Conservation (phyloP, 2,888 invertebrate species). For the Microctonus hyperodae region DNA sequence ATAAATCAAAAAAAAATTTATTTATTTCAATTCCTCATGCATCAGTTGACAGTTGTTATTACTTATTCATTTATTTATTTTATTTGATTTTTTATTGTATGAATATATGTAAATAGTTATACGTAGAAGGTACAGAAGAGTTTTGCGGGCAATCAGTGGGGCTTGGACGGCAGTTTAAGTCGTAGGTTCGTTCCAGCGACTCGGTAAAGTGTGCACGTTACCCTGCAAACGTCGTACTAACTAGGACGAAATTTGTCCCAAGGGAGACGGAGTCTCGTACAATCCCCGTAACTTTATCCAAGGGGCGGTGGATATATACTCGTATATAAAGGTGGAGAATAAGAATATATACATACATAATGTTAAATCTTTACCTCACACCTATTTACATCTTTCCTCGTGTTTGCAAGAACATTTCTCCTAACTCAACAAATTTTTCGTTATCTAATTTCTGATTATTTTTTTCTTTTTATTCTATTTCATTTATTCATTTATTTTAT, state of each 20-base stretch:
- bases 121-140: not conserved
- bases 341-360: not conserved
- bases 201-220: slow-evolving; percentile 41
- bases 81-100: not conserved
- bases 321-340: too few species aligned
- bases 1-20: not conserved
- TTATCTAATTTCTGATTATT: slow-evolving; percentile 32
- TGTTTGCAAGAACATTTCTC: slow-evolving; percentile 37
- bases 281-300: slow-evolving; percentile 45
- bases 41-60: not conserved
- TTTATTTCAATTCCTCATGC: not conserved
- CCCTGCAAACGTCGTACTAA: slow-evolving; percentile 51
- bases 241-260: slow-evolving; percentile 51
- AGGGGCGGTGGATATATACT: too few species aligned
- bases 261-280: slow-evolving; percentile 49
- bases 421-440: slow-evolving; percentile 20
- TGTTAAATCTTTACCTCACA: not conserved
- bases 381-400: not conserved
- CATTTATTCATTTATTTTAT: too few species aligned
- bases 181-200: slow-evolving; percentile 34
- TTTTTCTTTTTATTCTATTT: slow-evolving; percentile 6
- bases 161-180: slow-evolving; percentile 49
- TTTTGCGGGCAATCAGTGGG: slow-evolving; percentile 54
- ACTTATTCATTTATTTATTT: not conserved
- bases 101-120: not conserved